Conservation (phyloP, 2,113 vertebrate genomes). For the Paratilapia polleni region DNA sequence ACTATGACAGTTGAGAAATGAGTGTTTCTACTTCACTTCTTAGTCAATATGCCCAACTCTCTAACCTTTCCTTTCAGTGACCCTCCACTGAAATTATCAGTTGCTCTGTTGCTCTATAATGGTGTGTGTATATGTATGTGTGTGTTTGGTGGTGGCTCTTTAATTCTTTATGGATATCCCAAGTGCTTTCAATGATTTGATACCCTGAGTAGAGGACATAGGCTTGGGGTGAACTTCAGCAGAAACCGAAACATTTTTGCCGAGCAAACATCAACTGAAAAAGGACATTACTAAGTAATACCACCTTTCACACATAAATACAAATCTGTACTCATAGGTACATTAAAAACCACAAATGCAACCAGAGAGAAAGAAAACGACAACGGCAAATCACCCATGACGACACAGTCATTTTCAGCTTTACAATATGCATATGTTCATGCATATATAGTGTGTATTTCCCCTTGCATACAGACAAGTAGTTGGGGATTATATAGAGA, state of each 20-base stretch:
- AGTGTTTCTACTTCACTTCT: not conserved
- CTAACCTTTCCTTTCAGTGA: conserved; percentile 16
- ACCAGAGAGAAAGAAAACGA: conserved; percentile 72
- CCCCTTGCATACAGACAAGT: conserved; percentile 74
- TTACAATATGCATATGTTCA: conserved; percentile 82
- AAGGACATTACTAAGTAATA: conserved; percentile 55
- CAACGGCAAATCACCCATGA: conserved; percentile 58
- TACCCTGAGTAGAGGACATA: conserved; percentile 80
- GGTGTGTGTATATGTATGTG: not conserved
- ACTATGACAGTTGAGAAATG: not conserved
- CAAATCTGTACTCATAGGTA: conserved; percentile 66
- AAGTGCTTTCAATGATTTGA: conserved; percentile 73
- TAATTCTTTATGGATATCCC: conserved; percentile 69
- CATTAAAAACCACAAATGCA: conserved; percentile 75
- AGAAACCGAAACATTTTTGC: conserved; percentile 64
- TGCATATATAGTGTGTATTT: conserved; percentile 78
- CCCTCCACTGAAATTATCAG: not conserved
- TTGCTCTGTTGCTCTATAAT: not conserved
- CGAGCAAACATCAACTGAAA: conserved; percentile 57
- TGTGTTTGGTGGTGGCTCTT: not conserved
- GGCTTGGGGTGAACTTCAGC: conserved; percentile 71
- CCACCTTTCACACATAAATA: conserved; percentile 78
- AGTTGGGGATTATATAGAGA: conserved; percentile 66
- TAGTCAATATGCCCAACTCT: conserved; percentile 1
- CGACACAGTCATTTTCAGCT: conserved; percentile 69